Evolutionary conservation across 1,140 invertebrate species (phyloP), one percentile per base, ranked within the genome.

Genomic region (Drusus annulatus): DNA sequence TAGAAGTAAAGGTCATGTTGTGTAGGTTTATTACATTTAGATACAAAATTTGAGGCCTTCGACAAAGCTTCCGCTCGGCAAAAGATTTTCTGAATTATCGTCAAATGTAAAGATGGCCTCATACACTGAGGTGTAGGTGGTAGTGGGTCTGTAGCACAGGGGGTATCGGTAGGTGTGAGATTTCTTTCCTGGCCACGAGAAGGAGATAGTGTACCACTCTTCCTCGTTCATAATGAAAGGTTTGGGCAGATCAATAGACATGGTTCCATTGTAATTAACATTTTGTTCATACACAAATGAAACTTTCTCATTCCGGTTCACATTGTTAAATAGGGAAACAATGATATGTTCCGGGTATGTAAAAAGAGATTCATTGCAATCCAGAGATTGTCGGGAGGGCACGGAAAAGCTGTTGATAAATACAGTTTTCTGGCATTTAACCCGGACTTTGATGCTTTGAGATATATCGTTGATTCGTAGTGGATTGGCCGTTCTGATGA

Each of bases 381-480:
- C 82, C 45, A 87, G 86, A 56, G 87, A 85, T 85, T 87, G 88
- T 76, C 87, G 86, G 15, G 89, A 88, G 31, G 88, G 87, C 28
- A 90, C 84, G 82, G 82, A 86, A 5, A 90, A 80, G 31, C 88
- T 87, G 78, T 88, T 89, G 21, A 90, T 84, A 82, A 90, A 88
- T 45, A 89, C 85, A 45, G 88, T 87, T 84, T 89, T 89, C 79
- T 86, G 86, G 25, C 84, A 83, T 84, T 86, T 89, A 28, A 90
- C 78, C 79, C 85, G 87, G 23, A 85, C 85, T 77, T 87, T 84
- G 78, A 89, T 83, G 52, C 73, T 85, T 79, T 84, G 84, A 76
- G 87, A 87, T 50, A 84, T 84, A 62, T 80, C 77, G 81, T 88
- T 86, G 74, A 90, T 87, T 69, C 85, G 82, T 50, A 89, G 84